phyloP scores from a whole-genome alignment of 2,888 invertebrate species.

The Zygothrica quintamaculata region DNA sequence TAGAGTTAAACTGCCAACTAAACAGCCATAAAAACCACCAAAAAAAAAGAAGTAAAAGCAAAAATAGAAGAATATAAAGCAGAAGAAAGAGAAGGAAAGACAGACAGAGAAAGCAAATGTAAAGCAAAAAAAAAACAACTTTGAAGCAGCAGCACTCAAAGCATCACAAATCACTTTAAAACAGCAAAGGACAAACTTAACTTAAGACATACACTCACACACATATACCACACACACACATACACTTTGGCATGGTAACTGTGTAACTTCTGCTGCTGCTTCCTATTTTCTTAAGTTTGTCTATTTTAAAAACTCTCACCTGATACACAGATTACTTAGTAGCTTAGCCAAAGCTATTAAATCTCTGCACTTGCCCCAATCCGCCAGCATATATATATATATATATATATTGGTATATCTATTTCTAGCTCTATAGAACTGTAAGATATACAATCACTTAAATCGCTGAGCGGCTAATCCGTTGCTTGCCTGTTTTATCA shows the following conservation, averaged over 20 bases:
- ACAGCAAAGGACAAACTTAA: slow-evolving; percentile 66
- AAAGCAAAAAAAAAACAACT: slow-evolving; percentile 55
- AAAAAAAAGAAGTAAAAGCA: slow-evolving; percentile 43
- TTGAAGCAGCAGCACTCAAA: slow-evolving; percentile 61
- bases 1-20: slow-evolving; percentile 67
- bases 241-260: slow-evolving; percentile 20
- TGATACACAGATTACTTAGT: slow-evolving; percentile 61
- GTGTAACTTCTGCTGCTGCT: slow-evolving; percentile 14
- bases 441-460: slow-evolving; percentile 80
- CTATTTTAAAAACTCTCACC: slow-evolving; percentile 29
- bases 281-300: no score
- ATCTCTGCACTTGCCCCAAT: slow-evolving; percentile 66
- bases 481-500: slow-evolving; percentile 54
- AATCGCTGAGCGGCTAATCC: slow-evolving; percentile 80
- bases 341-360: slow-evolving; percentile 73
- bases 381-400: no score
- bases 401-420: slow-evolving; percentile 14
- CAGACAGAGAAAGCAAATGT: slow-evolving; percentile 6
- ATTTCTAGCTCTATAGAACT: slow-evolving; percentile 55
- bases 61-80: slow-evolving; percentile 1
- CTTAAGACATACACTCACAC: slow-evolving; percentile 19
- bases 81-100: neutral
- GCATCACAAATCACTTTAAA: slow-evolving; percentile 78
- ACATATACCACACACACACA: slow-evolving; percentile 7
- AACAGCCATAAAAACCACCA: slow-evolving; percentile 71